Base-by-base conservation (phyloP, 1,140 invertebrate genomes). In the Pogonus chalceus region DNA sequence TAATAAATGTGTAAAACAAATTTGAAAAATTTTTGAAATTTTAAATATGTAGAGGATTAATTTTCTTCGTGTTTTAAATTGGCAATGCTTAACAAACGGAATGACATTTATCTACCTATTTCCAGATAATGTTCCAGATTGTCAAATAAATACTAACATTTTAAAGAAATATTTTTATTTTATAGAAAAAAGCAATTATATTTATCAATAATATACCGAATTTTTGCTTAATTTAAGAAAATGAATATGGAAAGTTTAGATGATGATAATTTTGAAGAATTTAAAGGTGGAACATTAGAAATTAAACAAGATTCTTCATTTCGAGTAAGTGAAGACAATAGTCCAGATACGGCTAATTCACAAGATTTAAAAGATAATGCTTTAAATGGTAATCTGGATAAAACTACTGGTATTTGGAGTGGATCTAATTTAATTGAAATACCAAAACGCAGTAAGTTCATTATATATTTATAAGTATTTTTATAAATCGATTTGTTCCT, bases 211-310 rank as follows among this genome's bases (percentile, higher is more conserved):
- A n/a, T n/a, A n/a, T n/a, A n/a, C n/a, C n/a, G n/a, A n/a, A n/a
- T n/a, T n/a, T n/a, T n/a, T n/a, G n/a, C n/a, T n/a, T n/a, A n/a
- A n/a, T n/a, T n/a, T n/a, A n/a, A n/a, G n/a, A 31, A 31, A 31
- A 31, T 31, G 26, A 31, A 7, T 4, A 14, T 21, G 50, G 52
- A 43, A 23, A 31, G 20, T 23, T 57, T 67, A 14, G 65, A 67
- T 49, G 66, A 68, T 23, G 66, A 68, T 49, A 54, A 64, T 21
- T 57, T 60, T 20, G 61, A 64, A 20, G 64, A 65, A 59, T 68
- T 68, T 55, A 62, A 59, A 56, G 65, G 65, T 20, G 62, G 63
- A 24, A 65, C 61, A 35, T 58, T 67, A 53, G 52, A 60, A 58
- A 59, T 68, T 24, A 54, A 57, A 52, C 56, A 59, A 10, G 60